Evolutionary conservation across 1,140 invertebrate genomes (phyloP).

Genomic region (Drosophila insularis): DNA sequence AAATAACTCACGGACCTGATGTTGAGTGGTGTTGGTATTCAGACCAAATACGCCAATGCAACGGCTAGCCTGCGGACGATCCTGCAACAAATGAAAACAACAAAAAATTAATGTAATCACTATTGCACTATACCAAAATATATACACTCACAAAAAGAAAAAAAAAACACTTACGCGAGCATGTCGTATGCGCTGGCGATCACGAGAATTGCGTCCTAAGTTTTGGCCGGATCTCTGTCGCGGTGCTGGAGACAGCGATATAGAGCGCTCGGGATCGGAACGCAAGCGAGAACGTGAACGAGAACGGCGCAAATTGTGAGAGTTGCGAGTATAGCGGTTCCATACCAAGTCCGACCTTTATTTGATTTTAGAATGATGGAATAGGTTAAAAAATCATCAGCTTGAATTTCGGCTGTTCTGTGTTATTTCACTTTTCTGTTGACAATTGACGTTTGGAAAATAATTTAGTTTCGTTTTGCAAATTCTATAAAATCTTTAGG

Average conservation of each 20-base stretch:
- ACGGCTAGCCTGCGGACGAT: constrained; percentile 93
- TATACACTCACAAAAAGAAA: too few species aligned
- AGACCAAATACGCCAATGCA: constrained; percentile 98
- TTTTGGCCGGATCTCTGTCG: constrained; percentile 44
- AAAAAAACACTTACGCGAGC: constrained; percentile 44
- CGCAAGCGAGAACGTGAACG: constrained; percentile 29
- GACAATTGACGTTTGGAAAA: neutral
- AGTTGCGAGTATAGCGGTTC: constrained; percentile 29
- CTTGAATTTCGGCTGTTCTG: constrained; percentile 36
- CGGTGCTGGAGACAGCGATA: neutral
- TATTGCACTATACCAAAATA: too few species aligned
- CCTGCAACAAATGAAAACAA: constrained; percentile 78
- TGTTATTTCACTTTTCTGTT: constrained; percentile 32
- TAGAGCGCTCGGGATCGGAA: constrained; percentile 22
- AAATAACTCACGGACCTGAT: constrained; percentile 96
- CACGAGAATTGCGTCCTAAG: constrained; percentile 33
- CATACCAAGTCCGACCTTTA: constrained; percentile 62
- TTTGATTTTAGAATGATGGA: constrained; percentile 57
- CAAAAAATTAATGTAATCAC: neutral
- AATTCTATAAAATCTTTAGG: constrained; percentile 19
- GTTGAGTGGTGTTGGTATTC: constrained; percentile 95
- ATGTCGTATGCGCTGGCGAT: constrained; percentile 49
- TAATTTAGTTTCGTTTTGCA: constrained; percentile 5
- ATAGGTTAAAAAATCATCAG: constrained; percentile 58
- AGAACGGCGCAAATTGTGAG: constrained; percentile 36